Conservation (phyloP, 2,113 vertebrate genomes). For the Notechis scutatus region DNA sequence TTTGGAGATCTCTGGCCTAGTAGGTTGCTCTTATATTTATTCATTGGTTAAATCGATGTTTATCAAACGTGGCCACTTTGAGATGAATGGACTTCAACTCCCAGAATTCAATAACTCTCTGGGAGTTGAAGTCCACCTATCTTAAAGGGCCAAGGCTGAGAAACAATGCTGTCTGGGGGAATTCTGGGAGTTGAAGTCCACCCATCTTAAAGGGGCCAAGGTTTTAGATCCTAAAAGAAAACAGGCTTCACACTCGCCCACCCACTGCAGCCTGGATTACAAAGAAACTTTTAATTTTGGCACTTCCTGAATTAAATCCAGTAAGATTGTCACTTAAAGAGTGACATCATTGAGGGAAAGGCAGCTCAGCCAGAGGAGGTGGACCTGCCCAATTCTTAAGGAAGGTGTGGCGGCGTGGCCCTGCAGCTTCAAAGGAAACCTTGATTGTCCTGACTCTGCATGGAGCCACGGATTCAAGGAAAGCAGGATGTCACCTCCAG, state of each 20-base stretch:
- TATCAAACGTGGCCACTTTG: not conserved
- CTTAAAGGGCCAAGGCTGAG: no score
- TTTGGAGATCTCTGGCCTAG: no score
- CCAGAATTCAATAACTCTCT: not conserved
- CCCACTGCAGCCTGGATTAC: not conserved
- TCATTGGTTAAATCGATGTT: not conserved
- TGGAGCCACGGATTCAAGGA: not conserved
- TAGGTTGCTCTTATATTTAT: not conserved
- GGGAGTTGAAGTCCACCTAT: no score
- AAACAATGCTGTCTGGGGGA: no score
- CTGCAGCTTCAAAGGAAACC: not conserved
- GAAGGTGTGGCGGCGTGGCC: not conserved
- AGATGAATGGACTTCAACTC: not conserved
- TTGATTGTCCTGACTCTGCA: not conserved
- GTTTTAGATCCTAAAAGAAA: not conserved
- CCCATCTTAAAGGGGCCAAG: not conserved
- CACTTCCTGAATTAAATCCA: not conserved
- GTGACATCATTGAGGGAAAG: not conserved
- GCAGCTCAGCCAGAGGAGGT: not conserved
- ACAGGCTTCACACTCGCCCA: no score
- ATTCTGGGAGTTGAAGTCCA: no score
- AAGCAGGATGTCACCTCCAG: not conserved
- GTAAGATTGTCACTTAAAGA: not conserved
- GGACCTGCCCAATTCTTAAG: not conserved
- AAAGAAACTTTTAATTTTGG: not conserved